Conservation (phyloP, 2,797 vertebrate genomes). For the Lacerta bilineata region DNA sequence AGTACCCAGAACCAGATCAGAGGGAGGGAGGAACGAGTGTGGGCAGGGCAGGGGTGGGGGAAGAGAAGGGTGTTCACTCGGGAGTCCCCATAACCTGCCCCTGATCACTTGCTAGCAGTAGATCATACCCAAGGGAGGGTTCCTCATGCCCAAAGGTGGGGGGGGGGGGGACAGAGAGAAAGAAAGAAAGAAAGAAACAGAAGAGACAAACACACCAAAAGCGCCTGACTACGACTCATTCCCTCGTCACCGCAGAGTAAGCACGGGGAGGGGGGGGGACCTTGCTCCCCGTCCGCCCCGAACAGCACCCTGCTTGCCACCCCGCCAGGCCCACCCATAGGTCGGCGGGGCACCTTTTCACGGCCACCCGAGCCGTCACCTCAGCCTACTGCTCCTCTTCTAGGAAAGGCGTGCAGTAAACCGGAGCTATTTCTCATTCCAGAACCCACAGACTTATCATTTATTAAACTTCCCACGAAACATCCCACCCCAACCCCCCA, state of each 20-base stretch:
- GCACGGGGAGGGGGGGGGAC: not conserved
- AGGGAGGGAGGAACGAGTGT: slow-evolving; percentile 12
- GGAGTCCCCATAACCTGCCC: slow-evolving; percentile 10
- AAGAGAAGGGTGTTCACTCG: slow-evolving; percentile 5
- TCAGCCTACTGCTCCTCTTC: not conserved
- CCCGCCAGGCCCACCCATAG: not conserved
- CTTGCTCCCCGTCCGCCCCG: not conserved
- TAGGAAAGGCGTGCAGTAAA: no score
- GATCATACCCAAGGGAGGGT: not conserved
- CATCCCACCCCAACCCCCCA: no score
- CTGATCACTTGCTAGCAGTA: slow-evolving; percentile 33
- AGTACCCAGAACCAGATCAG: slow-evolving; percentile 48
- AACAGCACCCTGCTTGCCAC: not conserved
- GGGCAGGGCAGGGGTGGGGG: not conserved
- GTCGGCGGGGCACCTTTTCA: not conserved
- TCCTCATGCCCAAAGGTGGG: no score
- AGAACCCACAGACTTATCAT: not conserved
- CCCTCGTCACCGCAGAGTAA: not conserved
- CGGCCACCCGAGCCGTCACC: not conserved
- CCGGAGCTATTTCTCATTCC: no score
- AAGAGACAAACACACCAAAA: not conserved
- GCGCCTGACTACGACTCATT: not conserved
- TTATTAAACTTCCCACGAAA: no score
- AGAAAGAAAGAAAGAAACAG: not conserved
- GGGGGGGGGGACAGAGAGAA: not conserved